phyloP scores from a whole-genome alignment of 1,140 invertebrate species.

The Drosophila miranda region DNA sequence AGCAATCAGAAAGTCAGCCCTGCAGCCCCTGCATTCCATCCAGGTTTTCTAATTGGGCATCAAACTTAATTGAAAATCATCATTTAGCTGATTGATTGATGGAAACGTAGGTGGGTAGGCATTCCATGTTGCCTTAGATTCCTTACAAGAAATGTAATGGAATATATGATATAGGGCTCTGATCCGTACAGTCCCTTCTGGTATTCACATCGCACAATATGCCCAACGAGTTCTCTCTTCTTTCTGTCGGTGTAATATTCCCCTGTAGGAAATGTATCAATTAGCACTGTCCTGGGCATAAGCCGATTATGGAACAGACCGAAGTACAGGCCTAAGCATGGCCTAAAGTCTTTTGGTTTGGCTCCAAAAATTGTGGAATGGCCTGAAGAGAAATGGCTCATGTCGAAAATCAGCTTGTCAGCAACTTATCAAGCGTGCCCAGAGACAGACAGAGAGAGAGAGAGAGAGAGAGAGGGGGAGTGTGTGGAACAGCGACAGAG shows the following conservation, averaged over 20 bases:
- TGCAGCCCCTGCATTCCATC: constrained; percentile 6
- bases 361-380: constrained; percentile 9
- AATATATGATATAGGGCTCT: no score
- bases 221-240: background rate
- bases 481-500: background rate
- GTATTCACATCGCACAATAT: no score
- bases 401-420: constrained; percentile 76
- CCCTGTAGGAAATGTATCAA: constrained; percentile 48
- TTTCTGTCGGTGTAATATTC: constrained; percentile 24
- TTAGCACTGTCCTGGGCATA: constrained; percentile 48
- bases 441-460: constrained; percentile 2
- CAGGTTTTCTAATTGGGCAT: constrained; percentile 41
- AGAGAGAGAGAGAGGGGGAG: background rate
- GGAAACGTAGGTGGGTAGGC: background rate
- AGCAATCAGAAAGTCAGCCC: constrained; percentile 28
- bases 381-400: constrained; percentile 59
- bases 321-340: constrained; percentile 27
- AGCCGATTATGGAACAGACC: constrained; percentile 65
- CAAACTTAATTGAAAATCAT: constrained; percentile 55
- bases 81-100: constrained; percentile 65
- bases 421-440: constrained; percentile 59
- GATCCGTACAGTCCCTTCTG: no score
- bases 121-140: no score
- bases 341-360: constrained; percentile 31
- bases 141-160: no score